Conservation (phyloP, 2,888 invertebrate genomes). For the Mesoligia furuncula region DNA sequence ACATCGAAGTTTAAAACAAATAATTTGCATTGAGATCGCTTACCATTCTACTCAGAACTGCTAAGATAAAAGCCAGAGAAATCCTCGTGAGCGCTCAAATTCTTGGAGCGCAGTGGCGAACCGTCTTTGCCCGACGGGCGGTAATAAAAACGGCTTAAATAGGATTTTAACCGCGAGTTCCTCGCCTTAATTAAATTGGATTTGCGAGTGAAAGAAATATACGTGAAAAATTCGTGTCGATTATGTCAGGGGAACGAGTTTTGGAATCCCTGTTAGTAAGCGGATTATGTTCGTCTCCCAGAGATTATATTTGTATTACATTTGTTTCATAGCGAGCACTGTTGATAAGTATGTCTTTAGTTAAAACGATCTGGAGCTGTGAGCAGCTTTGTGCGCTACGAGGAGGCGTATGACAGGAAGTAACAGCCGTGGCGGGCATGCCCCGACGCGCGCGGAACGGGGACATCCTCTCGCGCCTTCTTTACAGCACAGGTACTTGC, state of each 20-base stretch:
- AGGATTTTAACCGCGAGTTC: constrained; percentile 90
- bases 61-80: constrained; percentile 86
- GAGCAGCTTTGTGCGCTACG: constrained; percentile 66
- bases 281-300: constrained; percentile 80
- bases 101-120: constrained; percentile 87
- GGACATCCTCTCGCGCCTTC: constrained; percentile 30
- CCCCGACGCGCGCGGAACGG: constrained; percentile 58
- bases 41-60: constrained; percentile 81
- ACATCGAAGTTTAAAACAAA: constrained; percentile 75
- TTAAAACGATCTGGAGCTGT: constrained; percentile 58
- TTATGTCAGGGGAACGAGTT: constrained; percentile 87
- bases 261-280: constrained; percentile 83
- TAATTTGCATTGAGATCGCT: constrained; percentile 86
- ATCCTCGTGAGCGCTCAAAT: constrained; percentile 87
- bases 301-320: constrained; percentile 76
- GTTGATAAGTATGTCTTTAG: constrained; percentile 66
- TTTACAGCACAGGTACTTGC: constrained; percentile 19
- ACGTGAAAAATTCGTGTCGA: constrained; percentile 89
- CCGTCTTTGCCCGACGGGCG: constrained; percentile 89
- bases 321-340: constrained; percentile 67
- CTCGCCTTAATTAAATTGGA: constrained; percentile 91
- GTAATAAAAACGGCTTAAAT: constrained; percentile 91
- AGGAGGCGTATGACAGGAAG: constrained; percentile 79
- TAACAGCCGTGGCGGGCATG: constrained; percentile 76
- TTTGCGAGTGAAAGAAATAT: constrained; percentile 90